phyloP scores from a whole-genome alignment of 2,888 invertebrate genomes.

The Octodonta nipae region DNA sequence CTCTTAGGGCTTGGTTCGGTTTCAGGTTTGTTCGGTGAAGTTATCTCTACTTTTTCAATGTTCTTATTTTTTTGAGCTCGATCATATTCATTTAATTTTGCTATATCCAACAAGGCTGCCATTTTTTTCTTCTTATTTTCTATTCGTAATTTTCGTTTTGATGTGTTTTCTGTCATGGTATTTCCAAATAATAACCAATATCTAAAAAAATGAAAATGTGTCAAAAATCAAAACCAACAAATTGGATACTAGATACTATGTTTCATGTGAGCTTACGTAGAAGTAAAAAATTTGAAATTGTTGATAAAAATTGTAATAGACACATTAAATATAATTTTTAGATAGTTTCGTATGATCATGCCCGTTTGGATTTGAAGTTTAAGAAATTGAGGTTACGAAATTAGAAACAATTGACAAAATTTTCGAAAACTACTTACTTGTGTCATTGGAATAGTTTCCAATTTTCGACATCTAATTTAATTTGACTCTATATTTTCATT shows the following conservation, averaged over 20 bases:
- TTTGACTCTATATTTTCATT: no score
- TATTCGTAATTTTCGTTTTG: conserved; percentile 41
- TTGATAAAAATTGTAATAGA: conserved; percentile 18
- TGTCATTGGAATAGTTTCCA: conserved; percentile 6
- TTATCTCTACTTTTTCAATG: conserved; percentile 13
- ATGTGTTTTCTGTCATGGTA: conserved; percentile 37
- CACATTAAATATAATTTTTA: conserved; percentile 22
- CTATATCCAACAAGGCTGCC: conserved; percentile 45
- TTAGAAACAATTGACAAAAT: conserved; percentile 12
- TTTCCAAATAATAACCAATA: conserved; percentile 19
- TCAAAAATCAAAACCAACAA: neutral
- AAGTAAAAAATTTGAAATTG: conserved; percentile 17
- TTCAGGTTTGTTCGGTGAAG: conserved; percentile 8
- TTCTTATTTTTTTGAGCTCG: conserved; percentile 29
- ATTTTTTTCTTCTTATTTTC: conserved; percentile 52
- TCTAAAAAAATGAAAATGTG: conserved; percentile 6
- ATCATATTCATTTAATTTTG: conserved; percentile 48
- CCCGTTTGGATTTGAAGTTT: conserved; percentile 16
- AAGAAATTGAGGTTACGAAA: conserved; percentile 15
- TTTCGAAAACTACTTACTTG: conserved; percentile 11
- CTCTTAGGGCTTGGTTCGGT: conserved; percentile 21
- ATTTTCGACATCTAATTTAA: no score
- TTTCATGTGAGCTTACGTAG: no score
- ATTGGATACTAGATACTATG: neutral
- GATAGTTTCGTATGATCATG: conserved; percentile 21